Percentiles rank a stretch among this genome's conserved stretches.
Evolutionary conservation across 2,113 vertebrate species (phyloP).

Genomic region (Xenopus tropicalis): UCB_Xtro_10.0 CM004444.2:105188501-105189000

Average conservation of each 20-base stretch:
- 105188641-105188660: not conserved
- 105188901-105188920: not conserved
- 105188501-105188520: constrained; percentile 76
- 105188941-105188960: too few species aligned
- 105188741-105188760: not conserved
- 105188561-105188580: constrained; percentile 90
- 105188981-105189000: not conserved
- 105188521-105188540: constrained; percentile 91
- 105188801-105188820: constrained; percentile 23
- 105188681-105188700: too few species aligned
- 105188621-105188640: constrained; percentile 90
- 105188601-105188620: constrained; percentile 98
- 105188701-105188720: too few species aligned
- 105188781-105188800: constrained; percentile 14
- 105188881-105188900: not conserved
- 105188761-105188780: constrained; percentile 25
- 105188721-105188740: not conserved
- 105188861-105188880: not conserved
- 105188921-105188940: too few species aligned
- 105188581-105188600: constrained; percentile 93
- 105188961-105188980: not conserved
- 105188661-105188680: too few species aligned
- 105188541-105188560: constrained; percentile 90
- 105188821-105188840: constrained; percentile 11
- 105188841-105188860: constrained; percentile 17